Evolutionary conservation across 1,140 invertebrate genomes (phyloP).

Genomic region (Tetraneura akinire): DNA sequence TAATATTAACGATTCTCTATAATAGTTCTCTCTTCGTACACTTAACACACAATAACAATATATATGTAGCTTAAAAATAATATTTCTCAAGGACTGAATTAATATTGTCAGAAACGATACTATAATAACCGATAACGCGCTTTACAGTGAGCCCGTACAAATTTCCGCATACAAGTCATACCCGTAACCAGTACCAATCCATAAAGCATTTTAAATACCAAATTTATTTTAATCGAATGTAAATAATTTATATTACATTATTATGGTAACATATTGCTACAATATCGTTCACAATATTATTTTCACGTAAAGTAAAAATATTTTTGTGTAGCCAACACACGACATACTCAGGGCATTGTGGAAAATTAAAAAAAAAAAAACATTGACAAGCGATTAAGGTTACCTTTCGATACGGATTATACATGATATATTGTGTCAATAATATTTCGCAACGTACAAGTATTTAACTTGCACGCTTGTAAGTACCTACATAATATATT

Average conservation of each 20-base stretch:
- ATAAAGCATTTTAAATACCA: not conserved
- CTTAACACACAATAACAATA: no score
- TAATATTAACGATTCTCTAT: no score
- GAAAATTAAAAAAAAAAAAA: slow-evolving; percentile 20
- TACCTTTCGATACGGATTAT: slow-evolving; percentile 23
- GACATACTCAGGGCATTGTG: not conserved
- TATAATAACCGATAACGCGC: no score
- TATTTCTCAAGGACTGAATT: not conserved
- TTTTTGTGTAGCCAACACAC: not conserved
- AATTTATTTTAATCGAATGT: not conserved
- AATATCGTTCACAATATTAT: not conserved
- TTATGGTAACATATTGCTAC: not conserved
- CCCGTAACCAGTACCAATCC: no score
- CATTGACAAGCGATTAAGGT: slow-evolving; percentile 36
- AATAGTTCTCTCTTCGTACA: no score
- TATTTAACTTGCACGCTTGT: not conserved
- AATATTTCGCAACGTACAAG: not conserved
- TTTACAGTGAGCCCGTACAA: not conserved
- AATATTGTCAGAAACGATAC: no score
- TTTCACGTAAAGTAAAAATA: not conserved
- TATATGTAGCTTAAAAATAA: not conserved
- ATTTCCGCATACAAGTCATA: not conserved
- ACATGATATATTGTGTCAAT: not conserved
- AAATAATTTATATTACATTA: not conserved
- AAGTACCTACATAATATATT: no score